Conservation (phyloP, 2,797 vertebrate genomes). For the Manis crassicaudata region DNA sequence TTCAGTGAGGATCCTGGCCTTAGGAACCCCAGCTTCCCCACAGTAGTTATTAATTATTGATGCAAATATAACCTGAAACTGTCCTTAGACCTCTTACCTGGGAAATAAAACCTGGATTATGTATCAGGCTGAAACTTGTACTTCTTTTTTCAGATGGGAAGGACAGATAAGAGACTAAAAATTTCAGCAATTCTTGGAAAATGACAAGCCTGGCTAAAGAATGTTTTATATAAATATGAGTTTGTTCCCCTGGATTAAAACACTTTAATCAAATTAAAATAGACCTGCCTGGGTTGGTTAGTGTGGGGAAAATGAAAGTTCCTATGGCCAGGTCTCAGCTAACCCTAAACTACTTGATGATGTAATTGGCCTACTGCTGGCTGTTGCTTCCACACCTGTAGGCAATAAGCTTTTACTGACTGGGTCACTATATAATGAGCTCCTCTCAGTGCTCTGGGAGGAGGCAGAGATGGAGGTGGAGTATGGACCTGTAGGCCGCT, state of each 20-base stretch:
- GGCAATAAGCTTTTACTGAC: too few species aligned
- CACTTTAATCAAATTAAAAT: background rate
- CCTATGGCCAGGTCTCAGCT: too few species aligned
- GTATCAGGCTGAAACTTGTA: background rate
- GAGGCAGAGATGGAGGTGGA: too few species aligned
- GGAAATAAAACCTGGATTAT: conserved; percentile 12
- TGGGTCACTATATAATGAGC: too few species aligned
- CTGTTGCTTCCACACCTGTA: too few species aligned
- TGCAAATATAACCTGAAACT: conserved; percentile 39
- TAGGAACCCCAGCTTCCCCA: too few species aligned
- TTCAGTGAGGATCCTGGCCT: too few species aligned
- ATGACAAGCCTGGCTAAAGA: background rate
- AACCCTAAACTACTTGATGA: too few species aligned
- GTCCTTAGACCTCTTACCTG: background rate
- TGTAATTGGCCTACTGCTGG: too few species aligned
- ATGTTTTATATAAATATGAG: background rate
- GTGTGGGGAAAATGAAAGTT: too few species aligned
- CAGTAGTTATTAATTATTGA: conserved; percentile 39
- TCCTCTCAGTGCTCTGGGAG: too few species aligned
- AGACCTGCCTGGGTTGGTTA: background rate
- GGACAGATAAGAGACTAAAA: background rate
- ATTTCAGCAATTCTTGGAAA: conserved; percentile 8
- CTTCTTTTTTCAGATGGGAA: background rate
- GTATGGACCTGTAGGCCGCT: too few species aligned
- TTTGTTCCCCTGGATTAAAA: background rate